Evolutionary conservation across 1,140 invertebrate genomes (phyloP), one percentile per base, ranked within the genome.

Genomic region (Hestina assimilis): DNA sequence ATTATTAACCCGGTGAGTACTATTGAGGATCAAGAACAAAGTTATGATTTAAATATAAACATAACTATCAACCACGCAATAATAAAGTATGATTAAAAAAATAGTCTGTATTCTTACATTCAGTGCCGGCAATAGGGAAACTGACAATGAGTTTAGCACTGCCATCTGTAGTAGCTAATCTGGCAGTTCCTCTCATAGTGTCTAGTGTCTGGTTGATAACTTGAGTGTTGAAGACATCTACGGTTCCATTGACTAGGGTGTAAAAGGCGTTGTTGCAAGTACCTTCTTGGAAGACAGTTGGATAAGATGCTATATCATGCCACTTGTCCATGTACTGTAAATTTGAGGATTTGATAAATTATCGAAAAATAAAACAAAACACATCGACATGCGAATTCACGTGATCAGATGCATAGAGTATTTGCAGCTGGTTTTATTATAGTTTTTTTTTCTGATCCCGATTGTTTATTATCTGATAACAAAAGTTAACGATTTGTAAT

Each of bases 241-340:
- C 76, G 0, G 7, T 43, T 12, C 41, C 57, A 1, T 38, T 48
- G 0, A 20, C 46, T 0, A 69, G 20, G 5, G 59, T 50, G 43
- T 83, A 82, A n/a, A 19, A 40, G 5, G 75, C 80, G 17, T 74
- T 78, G 5, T 57, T 58, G 35, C 83, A 87, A 4, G 69, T 66
- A 4, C 80, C 77, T 3, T 23, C 21, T 75, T 85, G 78, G 58
- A 75, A 76, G 0, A 19, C 14, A 2, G 64, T 51, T 2, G 75
- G 70, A 35, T 89, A 87, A 1, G 77, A 76, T 47, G 67, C 69
- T 7, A 83, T 75, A 19, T 80, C 72, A 26, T 83, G 65, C 86
- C 85, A 89, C 0, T 64, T 26, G 8, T 71, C 70, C 38, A 64
- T 59, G 35, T 86, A 87, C 85, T 87, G 57, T 53, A 77, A 68